phyloP scores from a whole-genome alignment of 2,888 invertebrate species.

The Hyposoter dolosus region DNA sequence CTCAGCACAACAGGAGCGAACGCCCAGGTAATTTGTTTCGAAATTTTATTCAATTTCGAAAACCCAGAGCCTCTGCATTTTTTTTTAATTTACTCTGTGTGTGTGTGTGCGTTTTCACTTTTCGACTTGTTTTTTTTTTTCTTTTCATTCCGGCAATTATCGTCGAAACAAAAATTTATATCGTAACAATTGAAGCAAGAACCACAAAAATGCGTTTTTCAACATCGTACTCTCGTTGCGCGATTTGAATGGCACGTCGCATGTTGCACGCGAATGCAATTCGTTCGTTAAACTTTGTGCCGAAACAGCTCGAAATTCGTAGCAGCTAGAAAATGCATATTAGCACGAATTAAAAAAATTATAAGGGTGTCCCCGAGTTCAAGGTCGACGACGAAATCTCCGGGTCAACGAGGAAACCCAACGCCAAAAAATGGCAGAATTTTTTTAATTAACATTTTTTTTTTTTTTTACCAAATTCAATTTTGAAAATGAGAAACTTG shows the following conservation, averaged over 20 bases:
- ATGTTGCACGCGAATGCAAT: constrained; percentile 70
- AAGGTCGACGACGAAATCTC: not conserved
- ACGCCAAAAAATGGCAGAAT: not conserved
- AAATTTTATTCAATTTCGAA: constrained; percentile 46
- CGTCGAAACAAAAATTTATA: constrained; percentile 5
- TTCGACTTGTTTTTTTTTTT: constrained; percentile 24
- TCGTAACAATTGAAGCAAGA: constrained; percentile 23
- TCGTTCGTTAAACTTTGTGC: constrained; percentile 59
- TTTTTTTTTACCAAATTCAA: too few species aligned
- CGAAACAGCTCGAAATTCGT: constrained; percentile 54
- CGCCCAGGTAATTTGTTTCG: constrained; percentile 81
- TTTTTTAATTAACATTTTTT: not conserved
- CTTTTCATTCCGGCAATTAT: constrained; percentile 6
- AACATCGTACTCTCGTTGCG: constrained; percentile 63
- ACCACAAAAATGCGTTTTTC: constrained; percentile 18
- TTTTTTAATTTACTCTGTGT: not conserved
- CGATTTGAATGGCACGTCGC: constrained; percentile 69
- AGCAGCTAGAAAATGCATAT: constrained; percentile 44
- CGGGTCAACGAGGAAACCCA: not conserved
- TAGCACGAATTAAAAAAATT: constrained; percentile 15
- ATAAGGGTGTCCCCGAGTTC: not conserved
- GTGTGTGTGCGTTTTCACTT: not conserved
- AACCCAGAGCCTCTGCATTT: constrained; percentile 16
- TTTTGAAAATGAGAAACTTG: too few species aligned
- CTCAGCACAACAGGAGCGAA: constrained; percentile 83